These are phyloP conservation scores for Trochalopteron elliotii DNA, from an alignment of 2,113 vertebrate genomes.

Conservation along the genomic window DNA sequence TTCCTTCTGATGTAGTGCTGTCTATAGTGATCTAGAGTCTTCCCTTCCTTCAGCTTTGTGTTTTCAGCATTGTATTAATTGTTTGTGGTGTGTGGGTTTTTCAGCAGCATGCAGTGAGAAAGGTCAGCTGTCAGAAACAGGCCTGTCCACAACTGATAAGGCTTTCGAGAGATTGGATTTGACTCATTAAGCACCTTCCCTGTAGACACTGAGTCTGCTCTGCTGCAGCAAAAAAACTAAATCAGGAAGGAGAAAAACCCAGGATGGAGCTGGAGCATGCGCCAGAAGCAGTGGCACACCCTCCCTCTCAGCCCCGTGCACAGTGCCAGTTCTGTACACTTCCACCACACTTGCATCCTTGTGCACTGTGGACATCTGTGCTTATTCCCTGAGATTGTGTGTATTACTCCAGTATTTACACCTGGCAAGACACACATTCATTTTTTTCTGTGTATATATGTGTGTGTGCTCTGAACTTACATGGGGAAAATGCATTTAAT, in stretches of 20 bases:
- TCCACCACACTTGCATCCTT: neutral
- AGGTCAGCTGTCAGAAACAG: slow-evolving; percentile 70
- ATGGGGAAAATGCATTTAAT: neutral
- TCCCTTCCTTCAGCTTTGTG: neutral
- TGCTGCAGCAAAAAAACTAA: neutral
- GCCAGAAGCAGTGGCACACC: neutral
- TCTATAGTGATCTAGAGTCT: neutral
- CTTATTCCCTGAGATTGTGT: neutral
- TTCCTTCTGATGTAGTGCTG: neutral
- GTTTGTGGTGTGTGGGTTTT: slow-evolving; percentile 50
- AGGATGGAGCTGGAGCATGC: neutral
- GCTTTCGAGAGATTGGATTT: slow-evolving; percentile 54
- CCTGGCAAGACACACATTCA: rapidly evolving
- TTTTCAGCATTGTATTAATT: slow-evolving; percentile 61
- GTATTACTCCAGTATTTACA: neutral
- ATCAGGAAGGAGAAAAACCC: neutral
- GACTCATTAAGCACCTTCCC: slow-evolving; percentile 60
- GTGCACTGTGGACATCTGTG: rapidly evolving
- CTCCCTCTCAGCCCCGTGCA: rapidly evolving
- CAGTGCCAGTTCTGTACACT: rapidly evolving
- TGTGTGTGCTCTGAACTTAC: neutral
- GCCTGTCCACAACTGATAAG: slow-evolving; percentile 69
- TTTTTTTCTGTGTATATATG: neutral
- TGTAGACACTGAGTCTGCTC: slow-evolving; percentile 26
- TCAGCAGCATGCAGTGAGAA: slow-evolving; percentile 23